Evolutionary conservation across 2,113 vertebrate species (phyloP).

Genomic region (Oreamnos americanus): DNA sequence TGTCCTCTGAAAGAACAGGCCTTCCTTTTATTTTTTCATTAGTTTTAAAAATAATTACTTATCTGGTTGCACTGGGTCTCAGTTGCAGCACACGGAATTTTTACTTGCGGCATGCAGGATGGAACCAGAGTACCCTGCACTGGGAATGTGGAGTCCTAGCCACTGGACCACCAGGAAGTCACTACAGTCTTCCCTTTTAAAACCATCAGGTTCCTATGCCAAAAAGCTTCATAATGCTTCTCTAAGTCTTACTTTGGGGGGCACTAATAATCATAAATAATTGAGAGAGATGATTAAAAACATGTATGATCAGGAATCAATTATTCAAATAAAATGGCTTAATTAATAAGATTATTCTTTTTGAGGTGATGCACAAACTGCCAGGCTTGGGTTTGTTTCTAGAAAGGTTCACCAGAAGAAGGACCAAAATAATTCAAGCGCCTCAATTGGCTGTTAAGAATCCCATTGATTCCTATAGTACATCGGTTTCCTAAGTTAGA

Average conservation of each 20-base stretch:
- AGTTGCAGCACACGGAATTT: neutral
- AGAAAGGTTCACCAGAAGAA: neutral
- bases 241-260: neutral
- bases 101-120: neutral
- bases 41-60: neutral
- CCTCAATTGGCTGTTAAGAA: neutral
- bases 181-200: neutral
- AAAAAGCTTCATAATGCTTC: neutral
- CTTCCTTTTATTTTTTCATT: neutral
- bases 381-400: neutral
- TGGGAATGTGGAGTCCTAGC: neutral
- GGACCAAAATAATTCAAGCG: neutral
- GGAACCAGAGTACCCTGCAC: neutral
- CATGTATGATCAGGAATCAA: neutral
- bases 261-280: neutral
- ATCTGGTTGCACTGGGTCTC: neutral
- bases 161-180: neutral
- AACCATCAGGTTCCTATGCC: neutral
- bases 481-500: neutral
- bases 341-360: neutral
- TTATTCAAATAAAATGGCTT: conserved; percentile 13
- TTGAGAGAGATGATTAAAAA: neutral
- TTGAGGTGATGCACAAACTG: neutral
- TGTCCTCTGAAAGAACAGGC: neutral
- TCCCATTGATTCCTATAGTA: no score